These are phyloP conservation scores for Naso thynnoides DNA, from an alignment of 2,797 vertebrate genomes.

Conservation along the genomic window DNA sequence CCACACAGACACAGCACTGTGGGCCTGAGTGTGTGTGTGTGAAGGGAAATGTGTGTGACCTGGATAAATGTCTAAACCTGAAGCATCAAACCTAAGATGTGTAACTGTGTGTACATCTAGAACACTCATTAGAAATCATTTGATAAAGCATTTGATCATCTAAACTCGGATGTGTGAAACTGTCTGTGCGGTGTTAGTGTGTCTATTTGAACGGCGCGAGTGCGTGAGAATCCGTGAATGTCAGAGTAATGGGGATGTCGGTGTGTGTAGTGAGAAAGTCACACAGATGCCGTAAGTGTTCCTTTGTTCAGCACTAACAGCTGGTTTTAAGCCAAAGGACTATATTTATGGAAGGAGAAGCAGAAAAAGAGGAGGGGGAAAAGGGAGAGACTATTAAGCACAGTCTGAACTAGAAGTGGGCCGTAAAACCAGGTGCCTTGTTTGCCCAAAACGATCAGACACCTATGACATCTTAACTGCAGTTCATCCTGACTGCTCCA, in stretches of 20 bases:
- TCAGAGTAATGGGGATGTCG: conserved; percentile 42
- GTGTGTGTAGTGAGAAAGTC: conserved; percentile 65
- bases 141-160: neutral
- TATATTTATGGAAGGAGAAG: conserved; percentile 70
- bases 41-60: conserved; percentile 71
- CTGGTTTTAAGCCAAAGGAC: conserved; percentile 73
- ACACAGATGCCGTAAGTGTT: conserved; percentile 66
- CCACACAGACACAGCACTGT: conserved; percentile 39
- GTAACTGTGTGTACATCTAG: neutral
- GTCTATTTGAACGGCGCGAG: conserved; percentile 15
- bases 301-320: conserved; percentile 78
- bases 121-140: neutral
- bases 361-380: conserved; percentile 36
- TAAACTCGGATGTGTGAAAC: conserved; percentile 10
- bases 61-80: conserved; percentile 63
- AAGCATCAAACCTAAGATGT: conserved; percentile 16
- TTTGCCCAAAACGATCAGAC: conserved; percentile 56
- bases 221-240: conserved; percentile 33
- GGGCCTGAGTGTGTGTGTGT: conserved; percentile 40
- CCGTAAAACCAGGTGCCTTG: conserved; percentile 65
- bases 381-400: conserved; percentile 23
- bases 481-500: conserved; percentile 56
- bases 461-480: conserved; percentile 61
- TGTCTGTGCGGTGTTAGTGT: neutral
- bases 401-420: conserved; percentile 47